Base-by-base conservation (phyloP, 2,113 vertebrate genomes). In the Pterophyllum scalare region DNA sequence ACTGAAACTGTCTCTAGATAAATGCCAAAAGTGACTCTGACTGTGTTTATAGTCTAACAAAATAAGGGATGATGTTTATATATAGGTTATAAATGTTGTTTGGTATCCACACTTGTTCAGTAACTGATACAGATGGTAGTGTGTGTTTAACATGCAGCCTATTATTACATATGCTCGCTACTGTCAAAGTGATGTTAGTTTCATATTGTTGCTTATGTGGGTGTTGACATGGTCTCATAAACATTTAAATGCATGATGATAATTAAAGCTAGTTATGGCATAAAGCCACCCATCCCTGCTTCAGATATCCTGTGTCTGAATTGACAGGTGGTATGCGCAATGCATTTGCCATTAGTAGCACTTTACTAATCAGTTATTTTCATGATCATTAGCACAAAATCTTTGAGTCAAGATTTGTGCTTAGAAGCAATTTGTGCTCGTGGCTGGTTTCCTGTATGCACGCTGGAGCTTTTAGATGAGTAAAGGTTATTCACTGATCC, bases 401-500 rank as follows among this genome's bases (percentile, higher is more conserved):
- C 7, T 64, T 3, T 20, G 40, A 19, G 26, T 56, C 46, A 54
- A 54, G 43, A 79, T 59, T 15, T 35, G 26, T 67, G 38, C 57
- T 56, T 31, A 1, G 31, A 19, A 79, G 79, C 49, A 82, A 31
- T 82, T 58, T 54, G 75, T 67, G 59, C 76, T 59, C 35, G 28
- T 57, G 52, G 28, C 60, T 8, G 54, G 40, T 72, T 87, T 90
- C 83, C 89, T 91, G 89, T 80, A 38, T 79, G 80, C 85, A 59
- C 2, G 59, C 88, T 80, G 90, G 88, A 79, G 87, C 24, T 81
- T 87, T 88, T 33, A 83, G 87, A 84, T 62, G 88, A 70, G 79
- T 77, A 94, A 93, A 94, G 89, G 89, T 91, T 87, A 92, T 14
- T 77, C 65, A 62, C 88, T 52, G 61, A 38, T 87, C 85, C 91